Evolutionary conservation across 2,797 vertebrate genomes (phyloP), one percentile per base, ranked within the genome.

Genomic region (Poecilia wingei): DNA sequence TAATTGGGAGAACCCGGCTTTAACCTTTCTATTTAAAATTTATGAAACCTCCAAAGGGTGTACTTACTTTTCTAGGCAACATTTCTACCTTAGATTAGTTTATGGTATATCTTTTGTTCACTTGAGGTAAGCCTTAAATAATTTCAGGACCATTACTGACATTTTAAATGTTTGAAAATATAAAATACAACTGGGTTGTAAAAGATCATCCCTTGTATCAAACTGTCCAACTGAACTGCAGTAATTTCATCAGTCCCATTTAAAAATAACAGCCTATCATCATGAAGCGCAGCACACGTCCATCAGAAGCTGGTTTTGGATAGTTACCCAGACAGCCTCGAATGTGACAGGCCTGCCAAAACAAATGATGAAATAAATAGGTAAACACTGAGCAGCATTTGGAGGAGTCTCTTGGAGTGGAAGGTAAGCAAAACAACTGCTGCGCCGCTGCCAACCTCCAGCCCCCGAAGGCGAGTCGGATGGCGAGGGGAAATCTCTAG

Each of bases 381-480:
- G 80, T 43, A 75, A 80, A 82, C 84, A 74, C 78, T 76, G 45
- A 70, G 91, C 81, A 83, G 89, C 87, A 79, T 82, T 72, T 82
- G 84, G 86, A 89, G 86, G 85, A 75, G 86, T 91, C 86, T 91
- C 82, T 84, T 87, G 89, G 92, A 74, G 80, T 77, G 75, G 90
- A 92, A 94, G 91, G 91, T 90, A 89, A 92, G 94, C 91, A 88
- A 90, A 89, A 94, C 88, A 88, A 85, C 85, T 86, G 88, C 88
- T 82, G 75, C 71, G 88, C 66, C 53, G 45, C 77, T 89, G 91
- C 89, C 89, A 92, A 85, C 82, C 75, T 86, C 73, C 3, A 78
- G 86, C 87, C 89, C 84, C 78, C 14, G 68, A 20, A 83, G 84
- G 87, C 87, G 76, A 77, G 77, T 61, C 57, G 71, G 45, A 51